Percentiles rank a stretch among this genome's conserved stretches.
Evolutionary conservation across 2,113 vertebrate species (phyloP).

Genomic region (Chaetorhynchus papuensis): DNA sequence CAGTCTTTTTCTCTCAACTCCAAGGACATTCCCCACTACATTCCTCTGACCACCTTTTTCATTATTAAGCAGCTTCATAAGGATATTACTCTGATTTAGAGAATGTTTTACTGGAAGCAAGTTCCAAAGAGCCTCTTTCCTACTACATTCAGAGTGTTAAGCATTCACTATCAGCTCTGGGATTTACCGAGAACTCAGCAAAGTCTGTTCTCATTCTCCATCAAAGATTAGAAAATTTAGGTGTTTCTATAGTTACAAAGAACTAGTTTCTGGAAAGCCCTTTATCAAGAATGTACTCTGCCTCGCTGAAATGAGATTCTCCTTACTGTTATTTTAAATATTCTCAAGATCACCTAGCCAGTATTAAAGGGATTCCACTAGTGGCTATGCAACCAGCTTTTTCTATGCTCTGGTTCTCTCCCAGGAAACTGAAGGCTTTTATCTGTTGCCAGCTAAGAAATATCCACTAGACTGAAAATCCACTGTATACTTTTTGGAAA

Average conservation of each 20-base stretch:
- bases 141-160: constrained; percentile 54
- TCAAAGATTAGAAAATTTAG: constrained; percentile 60
- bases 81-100: constrained; percentile 51
- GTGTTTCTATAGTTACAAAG: constrained; percentile 59
- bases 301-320: constrained; percentile 45
- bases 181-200: constrained; percentile 54
- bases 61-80: constrained; percentile 68
- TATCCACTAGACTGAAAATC: neutral
- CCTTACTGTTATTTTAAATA: constrained; percentile 42
- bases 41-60: constrained; percentile 44
- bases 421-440: constrained; percentile 37
- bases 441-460: constrained; percentile 31
- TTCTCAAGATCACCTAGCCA: constrained; percentile 17
- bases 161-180: constrained; percentile 59
- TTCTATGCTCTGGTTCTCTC: neutral
- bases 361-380: constrained; percentile 26
- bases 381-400: neutral
- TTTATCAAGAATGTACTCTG: constrained; percentile 52
- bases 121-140: constrained; percentile 60
- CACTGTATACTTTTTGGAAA: neutral
- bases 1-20: constrained; percentile 10
- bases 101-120: constrained; percentile 69
- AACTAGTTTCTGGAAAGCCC: constrained; percentile 40
- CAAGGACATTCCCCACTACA: neutral
- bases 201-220: constrained; percentile 62